Evolutionary conservation across 2,888 invertebrate species (phyloP).

Genomic region (Acanthosepion esculentum): DNA sequence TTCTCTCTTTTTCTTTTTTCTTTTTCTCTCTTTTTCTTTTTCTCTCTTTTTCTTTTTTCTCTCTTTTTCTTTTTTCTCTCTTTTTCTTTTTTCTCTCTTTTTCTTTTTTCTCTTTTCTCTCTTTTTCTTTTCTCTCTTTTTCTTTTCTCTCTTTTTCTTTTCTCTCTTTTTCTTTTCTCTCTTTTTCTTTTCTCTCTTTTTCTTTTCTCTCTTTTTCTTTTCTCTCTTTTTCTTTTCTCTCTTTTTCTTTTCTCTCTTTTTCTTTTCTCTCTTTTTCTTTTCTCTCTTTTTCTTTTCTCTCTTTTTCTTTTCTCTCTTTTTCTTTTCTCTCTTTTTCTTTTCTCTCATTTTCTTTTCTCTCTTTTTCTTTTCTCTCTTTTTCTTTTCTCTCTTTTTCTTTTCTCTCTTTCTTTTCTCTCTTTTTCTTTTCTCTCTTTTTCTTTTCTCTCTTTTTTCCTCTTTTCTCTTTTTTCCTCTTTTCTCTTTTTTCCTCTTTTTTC

Average conservation of each 20-base stretch:
- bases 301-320: neutral
- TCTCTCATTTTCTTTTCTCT: neutral
- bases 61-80: neutral
- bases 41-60: fast-evolving
- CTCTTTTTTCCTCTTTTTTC: neutral
- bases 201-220: no score
- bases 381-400: neutral
- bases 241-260: no score
- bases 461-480: neutral
- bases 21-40: neutral
- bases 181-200: no score
- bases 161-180: neutral
- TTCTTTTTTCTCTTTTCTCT: neutral
- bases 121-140: neutral
- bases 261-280: no score
- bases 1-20: neutral
- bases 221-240: no score
- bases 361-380: neutral
- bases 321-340: no score
- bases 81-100: neutral
- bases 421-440: no score
- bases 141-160: neutral
- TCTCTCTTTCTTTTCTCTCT: neutral
- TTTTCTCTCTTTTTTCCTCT: neutral
- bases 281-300: neutral